Evolutionary conservation across 2,888 invertebrate genomes (phyloP).

Genomic region (Kuschelorhynchus macadamiae): DNA sequence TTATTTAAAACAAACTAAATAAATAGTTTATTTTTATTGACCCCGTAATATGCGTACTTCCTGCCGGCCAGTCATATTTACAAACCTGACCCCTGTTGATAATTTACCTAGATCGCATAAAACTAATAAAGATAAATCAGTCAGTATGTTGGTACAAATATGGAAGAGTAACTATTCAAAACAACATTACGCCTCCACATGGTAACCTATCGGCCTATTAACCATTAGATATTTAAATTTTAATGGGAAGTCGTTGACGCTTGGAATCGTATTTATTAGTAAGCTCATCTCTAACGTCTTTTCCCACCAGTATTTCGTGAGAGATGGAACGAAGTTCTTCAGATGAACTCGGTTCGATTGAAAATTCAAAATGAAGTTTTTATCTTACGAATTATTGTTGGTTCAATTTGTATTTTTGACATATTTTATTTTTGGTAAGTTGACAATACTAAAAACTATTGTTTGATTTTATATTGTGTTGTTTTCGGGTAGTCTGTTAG

Average conservation of each 20-base stretch:
- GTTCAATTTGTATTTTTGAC: constrained; percentile 1
- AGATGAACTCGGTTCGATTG: constrained; percentile 1
- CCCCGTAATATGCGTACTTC: too few relatives aligned
- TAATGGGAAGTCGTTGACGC: constrained; percentile 28
- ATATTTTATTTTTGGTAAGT: constrained; percentile 17
- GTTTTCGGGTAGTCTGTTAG: too few relatives aligned
- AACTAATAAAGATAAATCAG: constrained; percentile 1
- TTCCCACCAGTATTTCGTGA: background rate
- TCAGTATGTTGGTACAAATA: background rate
- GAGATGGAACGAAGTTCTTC: background rate
- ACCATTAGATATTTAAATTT: constrained; percentile 24
- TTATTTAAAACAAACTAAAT: too few relatives aligned
- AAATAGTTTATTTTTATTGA: too few relatives aligned
- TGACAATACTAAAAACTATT: background rate
- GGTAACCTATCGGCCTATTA: constrained; percentile 26
- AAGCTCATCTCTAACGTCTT: constrained; percentile 7
- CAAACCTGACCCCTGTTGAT: background rate
- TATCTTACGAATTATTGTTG: background rate
- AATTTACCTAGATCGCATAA: too few relatives aligned
- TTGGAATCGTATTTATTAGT: constrained; percentile 7
- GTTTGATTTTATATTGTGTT: too few relatives aligned
- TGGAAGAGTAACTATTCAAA: constrained; percentile 9
- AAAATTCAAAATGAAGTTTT: constrained; percentile 8
- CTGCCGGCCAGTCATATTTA: too few relatives aligned
- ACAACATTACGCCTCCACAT: constrained; percentile 13